phyloP scores from a whole-genome alignment of 2,113 vertebrate genomes.

The Ameiurus melas region DNA sequence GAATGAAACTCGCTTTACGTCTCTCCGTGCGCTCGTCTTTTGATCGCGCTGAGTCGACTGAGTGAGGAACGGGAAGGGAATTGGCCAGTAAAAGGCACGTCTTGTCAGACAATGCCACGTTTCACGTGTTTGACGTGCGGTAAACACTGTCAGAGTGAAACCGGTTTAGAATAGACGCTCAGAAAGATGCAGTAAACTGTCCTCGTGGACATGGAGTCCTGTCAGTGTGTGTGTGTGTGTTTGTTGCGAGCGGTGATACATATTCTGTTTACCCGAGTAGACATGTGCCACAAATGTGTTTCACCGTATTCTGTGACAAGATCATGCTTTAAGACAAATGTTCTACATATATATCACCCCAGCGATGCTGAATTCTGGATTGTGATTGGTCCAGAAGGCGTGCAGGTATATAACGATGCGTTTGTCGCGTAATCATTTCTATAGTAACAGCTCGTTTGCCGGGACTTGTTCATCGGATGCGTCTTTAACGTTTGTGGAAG shows the following conservation, averaged over 20 bases:
- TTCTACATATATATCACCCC: no score
- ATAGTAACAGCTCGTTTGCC: background rate
- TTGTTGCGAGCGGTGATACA: background rate
- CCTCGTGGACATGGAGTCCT: background rate
- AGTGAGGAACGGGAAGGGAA: slow-evolving; percentile 7
- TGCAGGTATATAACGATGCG: background rate
- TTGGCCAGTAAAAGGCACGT: slow-evolving; percentile 14
- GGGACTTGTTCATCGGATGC: no score
- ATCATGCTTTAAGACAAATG: slow-evolving; percentile 7
- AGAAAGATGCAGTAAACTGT: slow-evolving; percentile 9
- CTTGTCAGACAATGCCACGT: slow-evolving; percentile 1
- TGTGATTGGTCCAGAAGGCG: background rate
- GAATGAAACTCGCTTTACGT: background rate
- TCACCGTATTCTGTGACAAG: background rate
- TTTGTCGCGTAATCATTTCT: background rate
- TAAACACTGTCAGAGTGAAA: slow-evolving; percentile 20
- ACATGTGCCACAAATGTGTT: slow-evolving; percentile 2
- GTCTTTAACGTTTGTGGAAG: background rate
- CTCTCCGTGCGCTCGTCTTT: background rate
- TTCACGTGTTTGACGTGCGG: background rate
- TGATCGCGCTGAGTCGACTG: background rate
- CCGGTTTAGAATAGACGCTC: background rate
- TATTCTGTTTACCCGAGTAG: background rate
- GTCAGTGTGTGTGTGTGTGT: background rate
- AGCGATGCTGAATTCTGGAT: background rate